Percentiles rank a stretch among this genome's conserved stretches.
These are phyloP conservation scores for Lepidonotus clava DNA, from an alignment of 2,888 invertebrate species.

Conservation along the genomic window DNA sequence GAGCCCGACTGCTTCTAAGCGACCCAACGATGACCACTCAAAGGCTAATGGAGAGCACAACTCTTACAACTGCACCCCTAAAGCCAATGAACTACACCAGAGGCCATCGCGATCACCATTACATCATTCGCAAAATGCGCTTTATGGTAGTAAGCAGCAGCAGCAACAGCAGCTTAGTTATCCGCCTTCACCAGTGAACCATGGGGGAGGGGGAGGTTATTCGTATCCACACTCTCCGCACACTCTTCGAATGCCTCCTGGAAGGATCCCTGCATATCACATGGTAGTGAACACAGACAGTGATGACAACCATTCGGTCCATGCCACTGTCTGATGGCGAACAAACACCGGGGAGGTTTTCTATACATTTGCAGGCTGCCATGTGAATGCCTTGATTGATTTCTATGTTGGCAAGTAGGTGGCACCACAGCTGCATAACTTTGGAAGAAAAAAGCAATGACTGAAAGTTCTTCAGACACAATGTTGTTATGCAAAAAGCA, in stretches of 20 bases:
- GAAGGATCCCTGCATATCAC: conserved; percentile 31
- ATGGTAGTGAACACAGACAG: conserved; percentile 44
- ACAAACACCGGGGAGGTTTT: background rate
- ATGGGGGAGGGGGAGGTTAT: background rate
- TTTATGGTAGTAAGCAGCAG: too few species aligned
- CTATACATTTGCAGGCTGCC: background rate
- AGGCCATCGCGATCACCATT: background rate
- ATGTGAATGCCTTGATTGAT: background rate
- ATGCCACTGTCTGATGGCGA: conserved; percentile 39
- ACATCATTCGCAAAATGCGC: too few species aligned
- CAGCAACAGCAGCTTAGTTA: background rate
- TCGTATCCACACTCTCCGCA: conserved; percentile 9
- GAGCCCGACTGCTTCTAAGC: conserved; percentile 23
- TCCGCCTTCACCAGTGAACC: background rate
- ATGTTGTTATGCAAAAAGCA: too few species aligned
- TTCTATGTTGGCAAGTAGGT: background rate
- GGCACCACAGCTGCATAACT: background rate
- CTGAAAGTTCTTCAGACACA: too few species aligned
- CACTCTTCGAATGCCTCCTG: conserved; percentile 25
- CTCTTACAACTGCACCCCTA: background rate
- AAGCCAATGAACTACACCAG: background rate
- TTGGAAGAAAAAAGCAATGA: too few species aligned
- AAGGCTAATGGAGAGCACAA: conserved; percentile 20
- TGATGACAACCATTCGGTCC: conserved; percentile 36
- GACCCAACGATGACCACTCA: background rate